Evolutionary conservation across 2,113 vertebrate genomes (phyloP).

Genomic region (Oncorhynchus masou): DNA sequence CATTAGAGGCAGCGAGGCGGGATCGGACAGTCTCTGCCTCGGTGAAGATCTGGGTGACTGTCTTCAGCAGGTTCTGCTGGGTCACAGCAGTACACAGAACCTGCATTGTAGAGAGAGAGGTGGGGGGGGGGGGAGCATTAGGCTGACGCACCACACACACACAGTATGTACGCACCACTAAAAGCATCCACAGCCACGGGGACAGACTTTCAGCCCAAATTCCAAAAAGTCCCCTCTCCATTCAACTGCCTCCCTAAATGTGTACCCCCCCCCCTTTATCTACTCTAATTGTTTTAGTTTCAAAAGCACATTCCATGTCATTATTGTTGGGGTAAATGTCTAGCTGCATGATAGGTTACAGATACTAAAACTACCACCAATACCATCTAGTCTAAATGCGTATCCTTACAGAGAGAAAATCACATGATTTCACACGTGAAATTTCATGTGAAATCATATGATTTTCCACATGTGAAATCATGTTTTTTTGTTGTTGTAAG

Average conservation of each 20-base stretch:
- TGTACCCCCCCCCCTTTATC: slow-evolving; percentile 1
- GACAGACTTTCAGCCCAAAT: slow-evolving; percentile 21
- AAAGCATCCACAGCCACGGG: slow-evolving; percentile 10
- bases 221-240: slow-evolving; percentile 9
- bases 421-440: too few relatives aligned
- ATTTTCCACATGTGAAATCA: too few relatives aligned
- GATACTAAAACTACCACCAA: slow-evolving; percentile 3
- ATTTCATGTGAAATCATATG: too few relatives aligned
- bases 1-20: slow-evolving; percentile 53
- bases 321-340: not conserved
- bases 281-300: not conserved
- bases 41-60: slow-evolving; percentile 85
- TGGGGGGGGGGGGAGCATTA: not conserved
- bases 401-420: too few relatives aligned
- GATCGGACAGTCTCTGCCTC: slow-evolving; percentile 74
- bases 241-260: not conserved
- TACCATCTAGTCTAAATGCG: not conserved
- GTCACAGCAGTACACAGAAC: slow-evolving; percentile 82
- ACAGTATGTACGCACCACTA: not conserved
- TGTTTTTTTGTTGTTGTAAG: too few relatives aligned
- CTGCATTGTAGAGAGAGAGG: slow-evolving; percentile 58
- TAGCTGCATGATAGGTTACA: not conserved
- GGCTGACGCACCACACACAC: not conserved
- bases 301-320: slow-evolving; percentile 12
- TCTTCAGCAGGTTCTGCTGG: slow-evolving; percentile 88